A percentile compares a stretch with the other conserved stretches of the same genome.
Evolutionary conservation across 2,113 vertebrate genomes (phyloP).

Genomic region (Chinchilla lanigera): DNA sequence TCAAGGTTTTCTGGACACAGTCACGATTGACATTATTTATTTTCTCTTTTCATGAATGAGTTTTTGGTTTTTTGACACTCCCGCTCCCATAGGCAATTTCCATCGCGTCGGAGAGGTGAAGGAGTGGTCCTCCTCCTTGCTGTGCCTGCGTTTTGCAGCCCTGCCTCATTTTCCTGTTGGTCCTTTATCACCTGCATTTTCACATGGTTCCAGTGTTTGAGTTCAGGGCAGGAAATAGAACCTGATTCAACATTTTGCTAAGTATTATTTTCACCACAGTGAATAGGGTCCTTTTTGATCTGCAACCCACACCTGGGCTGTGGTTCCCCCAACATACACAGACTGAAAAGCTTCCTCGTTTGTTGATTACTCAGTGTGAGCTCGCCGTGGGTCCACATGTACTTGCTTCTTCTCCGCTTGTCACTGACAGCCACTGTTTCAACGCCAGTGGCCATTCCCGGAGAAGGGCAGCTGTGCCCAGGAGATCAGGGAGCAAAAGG

Average conservation of each 20-base stretch:
- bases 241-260: constrained; percentile 55
- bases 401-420: constrained; percentile 43
- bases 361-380: constrained; percentile 25
- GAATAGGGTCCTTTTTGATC: constrained; percentile 57
- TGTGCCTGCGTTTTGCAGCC: not conserved
- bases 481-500: not conserved
- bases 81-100: not conserved
- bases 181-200: not conserved
- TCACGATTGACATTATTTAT: not conserved
- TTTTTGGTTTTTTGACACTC: not conserved
- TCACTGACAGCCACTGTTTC: constrained; percentile 38
- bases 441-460: not conserved
- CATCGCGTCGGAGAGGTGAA: not conserved
- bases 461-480: not conserved
- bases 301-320: constrained; percentile 56
- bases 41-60: not conserved
- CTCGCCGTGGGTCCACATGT: not conserved
- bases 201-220: not conserved
- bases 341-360: constrained; percentile 5
- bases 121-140: not conserved
- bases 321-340: constrained; percentile 15
- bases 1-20: not conserved
- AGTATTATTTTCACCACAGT: constrained; percentile 54
- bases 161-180: not conserved
- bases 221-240: constrained; percentile 59